Evolutionary conservation across 1,140 invertebrate genomes (phyloP), one percentile per base, ranked within the genome.

Genomic region (Drosophila funebris): DNA sequence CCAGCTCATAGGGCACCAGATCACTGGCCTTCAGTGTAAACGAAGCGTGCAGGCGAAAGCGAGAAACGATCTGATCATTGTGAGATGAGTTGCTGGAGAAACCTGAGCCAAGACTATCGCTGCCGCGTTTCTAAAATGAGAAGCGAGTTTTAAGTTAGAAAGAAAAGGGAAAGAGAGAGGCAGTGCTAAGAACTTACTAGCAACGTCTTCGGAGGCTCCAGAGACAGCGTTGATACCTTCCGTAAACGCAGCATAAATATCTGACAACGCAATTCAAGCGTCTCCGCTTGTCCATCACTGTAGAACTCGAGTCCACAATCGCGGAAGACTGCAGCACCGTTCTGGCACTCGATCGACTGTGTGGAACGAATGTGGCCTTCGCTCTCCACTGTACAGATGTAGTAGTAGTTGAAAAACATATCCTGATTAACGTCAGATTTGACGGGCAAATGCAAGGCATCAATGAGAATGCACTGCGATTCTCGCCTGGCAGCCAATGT

Each of bases 391-490:
- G 90, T 91, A 36, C 83, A 78, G 18, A 91, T 91, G 46, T 88
- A 91, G 41, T 90, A 80, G n/a, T 90, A 90, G 41, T 91, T 91
- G 41, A 90, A 91, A 54, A 90, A 91, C 64, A 90, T 76, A 11
- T 91, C 90, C 31, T 88, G 85, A 39, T 44, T 90, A 0, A 46
- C 77, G 39, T 91, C 79, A 0, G 82, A 50, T 13, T 71, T 71
- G 0, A 91, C 76, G 0, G 90, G 90, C 60, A 91, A 58, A 7
- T 58, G 61, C 81, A 91, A 72, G 5, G 46, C 76, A 56, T 91
- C 90, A 3, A 91, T 79, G 3, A 84, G 61, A 0, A 91, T 61
- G 11, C 73, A 73, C 20, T 83, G 79, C 0, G 39, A 41, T 11
- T 69, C 37, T 8, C 50, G 53, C 3, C 41, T 13, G 0, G 44